Evolutionary conservation across 2,888 invertebrate genomes (phyloP).

Genomic region (Eupithecia inturbata): DNA sequence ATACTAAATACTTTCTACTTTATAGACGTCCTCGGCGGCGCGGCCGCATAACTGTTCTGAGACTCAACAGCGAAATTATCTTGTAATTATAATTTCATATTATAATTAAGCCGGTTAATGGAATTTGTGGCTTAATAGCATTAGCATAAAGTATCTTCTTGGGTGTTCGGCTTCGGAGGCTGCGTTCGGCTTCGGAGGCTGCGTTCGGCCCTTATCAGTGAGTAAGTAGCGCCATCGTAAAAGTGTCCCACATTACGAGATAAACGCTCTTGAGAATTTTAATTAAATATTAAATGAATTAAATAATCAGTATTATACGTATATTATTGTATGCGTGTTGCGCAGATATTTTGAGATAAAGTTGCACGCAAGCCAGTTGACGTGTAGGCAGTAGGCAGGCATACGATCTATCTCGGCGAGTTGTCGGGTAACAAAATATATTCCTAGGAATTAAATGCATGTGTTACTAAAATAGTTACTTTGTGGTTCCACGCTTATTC

Average conservation of each 20-base stretch:
- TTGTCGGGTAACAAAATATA: slow-evolving; percentile 41
- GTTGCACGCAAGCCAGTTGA: slow-evolving; percentile 66
- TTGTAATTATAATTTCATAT: slow-evolving; percentile 82
- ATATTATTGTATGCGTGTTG: slow-evolving; percentile 80
- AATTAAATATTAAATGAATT: slow-evolving; percentile 84
- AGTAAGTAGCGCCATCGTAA: slow-evolving; percentile 82
- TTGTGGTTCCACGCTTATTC: slow-evolving; percentile 41
- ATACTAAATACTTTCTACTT: slow-evolving; percentile 70
- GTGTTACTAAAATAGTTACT: slow-evolving; percentile 51
- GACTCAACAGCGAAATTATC: slow-evolving; percentile 79
- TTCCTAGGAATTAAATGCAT: slow-evolving; percentile 61
- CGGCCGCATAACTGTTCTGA: slow-evolving; percentile 76
- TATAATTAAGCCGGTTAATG: slow-evolving; percentile 71
- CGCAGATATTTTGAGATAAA: slow-evolving; percentile 71
- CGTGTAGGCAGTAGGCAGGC: slow-evolving; percentile 61
- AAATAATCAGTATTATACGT: slow-evolving; percentile 84
- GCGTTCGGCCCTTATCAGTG: slow-evolving; percentile 75
- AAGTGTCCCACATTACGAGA: slow-evolving; percentile 84
- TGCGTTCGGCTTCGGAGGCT: slow-evolving; percentile 63
- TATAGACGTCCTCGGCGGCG: slow-evolving; percentile 67
- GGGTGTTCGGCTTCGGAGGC: slow-evolving; percentile 66
- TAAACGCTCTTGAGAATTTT: slow-evolving; percentile 82
- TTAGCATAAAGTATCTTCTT: slow-evolving; percentile 77
- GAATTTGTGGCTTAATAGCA: slow-evolving; percentile 74
- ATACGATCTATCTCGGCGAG: slow-evolving; percentile 52